phyloP scores from a whole-genome alignment of 23 tunicate species.

The Ciona savignyi region DNA sequence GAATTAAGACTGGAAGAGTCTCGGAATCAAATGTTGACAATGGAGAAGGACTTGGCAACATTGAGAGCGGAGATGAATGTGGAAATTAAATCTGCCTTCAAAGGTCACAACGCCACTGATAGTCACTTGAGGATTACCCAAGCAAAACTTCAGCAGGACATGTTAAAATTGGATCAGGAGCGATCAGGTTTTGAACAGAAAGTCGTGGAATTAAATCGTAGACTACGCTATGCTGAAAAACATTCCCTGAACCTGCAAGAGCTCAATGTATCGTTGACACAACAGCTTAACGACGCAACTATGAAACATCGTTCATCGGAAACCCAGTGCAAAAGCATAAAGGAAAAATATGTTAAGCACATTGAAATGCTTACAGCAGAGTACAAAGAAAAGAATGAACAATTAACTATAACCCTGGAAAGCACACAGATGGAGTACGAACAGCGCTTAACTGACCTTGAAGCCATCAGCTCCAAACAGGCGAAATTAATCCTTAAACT shows the following conservation, averaged over 20 bases:
- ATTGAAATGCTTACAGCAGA: background rate
- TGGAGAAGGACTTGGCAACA: conserved; percentile 43
- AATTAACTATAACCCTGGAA: background rate
- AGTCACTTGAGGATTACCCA: conserved; percentile 40
- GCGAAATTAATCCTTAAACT: conserved; percentile 27
- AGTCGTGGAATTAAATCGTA: conserved; percentile 17
- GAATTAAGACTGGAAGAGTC: conserved; percentile 44
- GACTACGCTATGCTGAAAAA: conserved; percentile 37
- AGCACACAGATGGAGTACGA: conserved; percentile 16
- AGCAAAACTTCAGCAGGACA: conserved; percentile 45
- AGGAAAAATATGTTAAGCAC: background rate
- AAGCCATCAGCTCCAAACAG: conserved; percentile 56
- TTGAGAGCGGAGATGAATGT: conserved; percentile 53
- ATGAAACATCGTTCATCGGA: background rate
- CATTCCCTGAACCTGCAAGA: conserved; percentile 47
- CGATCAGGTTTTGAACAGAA: conserved; percentile 50
- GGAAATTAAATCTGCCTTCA: conserved; percentile 60
- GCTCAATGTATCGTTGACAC: conserved; percentile 42
- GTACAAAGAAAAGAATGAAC: background rate
- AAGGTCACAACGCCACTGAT: conserved; percentile 58
- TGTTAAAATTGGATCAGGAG: conserved; percentile 17
- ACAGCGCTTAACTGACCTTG: conserved; percentile 40
- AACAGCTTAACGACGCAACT: conserved; percentile 40
- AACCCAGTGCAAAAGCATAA: background rate
- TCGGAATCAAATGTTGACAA: conserved; percentile 25